phyloP scores from a whole-genome alignment of 2,888 invertebrate species.

The Agriopis marginaria region DNA sequence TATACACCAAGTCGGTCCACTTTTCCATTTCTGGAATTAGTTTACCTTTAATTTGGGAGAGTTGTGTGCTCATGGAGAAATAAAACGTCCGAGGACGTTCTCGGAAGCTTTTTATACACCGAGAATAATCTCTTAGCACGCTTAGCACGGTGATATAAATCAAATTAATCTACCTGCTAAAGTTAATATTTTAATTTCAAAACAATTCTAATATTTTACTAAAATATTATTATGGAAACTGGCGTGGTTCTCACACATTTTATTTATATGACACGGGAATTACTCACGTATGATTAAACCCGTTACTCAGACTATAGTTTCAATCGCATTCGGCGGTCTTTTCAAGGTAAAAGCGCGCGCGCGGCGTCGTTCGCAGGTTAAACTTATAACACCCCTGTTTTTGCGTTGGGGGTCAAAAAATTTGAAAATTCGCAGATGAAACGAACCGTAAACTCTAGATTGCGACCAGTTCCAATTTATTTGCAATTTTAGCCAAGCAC shows the following conservation, averaged over 20 bases:
- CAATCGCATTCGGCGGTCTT: too few species aligned
- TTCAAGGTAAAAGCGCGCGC: too few species aligned
- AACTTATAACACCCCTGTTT: too few species aligned
- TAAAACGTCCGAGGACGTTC: conserved; percentile 5
- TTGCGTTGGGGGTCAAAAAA: neutral
- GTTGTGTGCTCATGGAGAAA: conserved; percentile 54
- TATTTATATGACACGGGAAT: too few species aligned
- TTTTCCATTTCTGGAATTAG: conserved; percentile 74
- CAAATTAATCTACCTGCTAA: too few species aligned
- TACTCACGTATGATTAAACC: too few species aligned
- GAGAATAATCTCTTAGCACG: neutral
- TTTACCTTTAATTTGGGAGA: conserved; percentile 81
- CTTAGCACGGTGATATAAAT: neutral
- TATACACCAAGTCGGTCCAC: conserved; percentile 42
- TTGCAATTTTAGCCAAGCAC: conserved; percentile 14
- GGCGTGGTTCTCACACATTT: too few species aligned
- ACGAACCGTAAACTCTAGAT: neutral
- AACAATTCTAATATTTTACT: neutral
- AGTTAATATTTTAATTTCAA: neutral
- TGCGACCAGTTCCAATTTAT: conserved; percentile 17
- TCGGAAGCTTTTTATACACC: neutral
- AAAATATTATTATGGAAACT: too few species aligned
- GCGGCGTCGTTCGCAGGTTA: too few species aligned
- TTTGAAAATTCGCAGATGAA: too few species aligned
- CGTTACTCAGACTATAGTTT: too few species aligned